Evolutionary conservation across 2,888 invertebrate genomes (phyloP).

Genomic region (Hoplodrina blanda): DNA sequence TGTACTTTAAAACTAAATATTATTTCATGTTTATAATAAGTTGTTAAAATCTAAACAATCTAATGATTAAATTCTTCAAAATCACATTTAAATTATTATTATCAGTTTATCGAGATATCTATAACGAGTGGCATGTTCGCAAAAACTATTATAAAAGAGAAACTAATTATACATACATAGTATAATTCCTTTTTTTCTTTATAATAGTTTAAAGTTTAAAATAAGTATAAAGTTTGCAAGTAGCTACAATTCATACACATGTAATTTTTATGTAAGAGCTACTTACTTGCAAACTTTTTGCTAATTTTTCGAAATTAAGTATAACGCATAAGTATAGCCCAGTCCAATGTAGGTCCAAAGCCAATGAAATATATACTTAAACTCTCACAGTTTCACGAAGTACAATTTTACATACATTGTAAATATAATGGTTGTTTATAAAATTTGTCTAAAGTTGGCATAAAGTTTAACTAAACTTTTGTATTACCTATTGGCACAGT

Average conservation of each 20-base stretch:
- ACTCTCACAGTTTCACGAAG: not conserved
- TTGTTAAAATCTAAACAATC: not conserved
- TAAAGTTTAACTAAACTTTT: constrained; percentile 13
- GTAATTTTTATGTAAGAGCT: too few relatives aligned
- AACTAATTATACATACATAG: too few relatives aligned
- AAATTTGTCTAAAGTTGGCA: constrained; percentile 2
- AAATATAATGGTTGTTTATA: constrained; percentile 9
- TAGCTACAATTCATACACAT: too few relatives aligned
- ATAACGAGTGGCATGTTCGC: not conserved
- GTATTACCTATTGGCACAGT: not conserved
- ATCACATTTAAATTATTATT: not conserved
- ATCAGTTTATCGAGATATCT: not conserved
- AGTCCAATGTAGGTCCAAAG: not conserved
- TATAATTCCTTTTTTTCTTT: too few relatives aligned
- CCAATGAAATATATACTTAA: constrained; percentile 28
- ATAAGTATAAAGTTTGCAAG: too few relatives aligned
- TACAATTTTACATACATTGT: not conserved
- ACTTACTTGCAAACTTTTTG: not conserved
- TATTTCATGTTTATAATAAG: not conserved
- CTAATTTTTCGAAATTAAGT: constrained; percentile 4
- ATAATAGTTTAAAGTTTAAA: not conserved
- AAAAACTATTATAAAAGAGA: too few relatives aligned
- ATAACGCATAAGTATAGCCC: not conserved
- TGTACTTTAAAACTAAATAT: not conserved
- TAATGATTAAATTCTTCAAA: not conserved